A percentile compares a stretch with the other conserved stretches of the same genome.
Conservation (phyloP, 1,140 invertebrate species). For the Microplitis mediator region DNA sequence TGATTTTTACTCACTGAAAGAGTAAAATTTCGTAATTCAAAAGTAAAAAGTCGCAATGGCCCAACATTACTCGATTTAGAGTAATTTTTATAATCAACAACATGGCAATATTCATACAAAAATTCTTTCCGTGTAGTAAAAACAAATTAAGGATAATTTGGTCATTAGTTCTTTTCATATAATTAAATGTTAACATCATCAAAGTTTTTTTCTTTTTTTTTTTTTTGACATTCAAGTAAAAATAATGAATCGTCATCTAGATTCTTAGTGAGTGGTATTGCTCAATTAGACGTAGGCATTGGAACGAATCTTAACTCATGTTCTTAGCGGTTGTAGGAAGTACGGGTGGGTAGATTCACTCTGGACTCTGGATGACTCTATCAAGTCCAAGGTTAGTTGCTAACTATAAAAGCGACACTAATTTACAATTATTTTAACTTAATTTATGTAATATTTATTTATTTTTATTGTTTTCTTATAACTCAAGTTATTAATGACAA, state of each 20-base stretch:
- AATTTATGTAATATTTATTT: no score
- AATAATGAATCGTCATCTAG: constrained; percentile 24
- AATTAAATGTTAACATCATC: neutral
- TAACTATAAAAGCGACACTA: neutral
- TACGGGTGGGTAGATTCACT: constrained; percentile 55
- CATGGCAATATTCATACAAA: no score
- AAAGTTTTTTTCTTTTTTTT: neutral
- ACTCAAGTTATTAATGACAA: no score
- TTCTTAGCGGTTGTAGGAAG: constrained; percentile 42
- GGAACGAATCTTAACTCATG: constrained; percentile 30
- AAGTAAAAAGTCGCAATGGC: no score
- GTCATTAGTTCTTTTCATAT: neutral
- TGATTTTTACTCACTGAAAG: no score
- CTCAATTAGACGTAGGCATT: constrained; percentile 49
- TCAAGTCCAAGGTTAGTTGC: constrained; percentile 53
- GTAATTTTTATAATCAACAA: no score
- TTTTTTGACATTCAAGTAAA: neutral
- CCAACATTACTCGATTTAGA: no score
- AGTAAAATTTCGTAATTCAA: no score
- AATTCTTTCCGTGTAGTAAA: no score
- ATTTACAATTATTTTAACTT: no score
- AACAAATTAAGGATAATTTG: neutral
- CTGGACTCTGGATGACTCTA: constrained; percentile 42
- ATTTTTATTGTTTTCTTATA: no score
- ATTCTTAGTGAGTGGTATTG: constrained; percentile 46